Evolutionary conservation across 2,888 invertebrate genomes (phyloP).

Genomic region (Habroteleia sp.): DNA sequence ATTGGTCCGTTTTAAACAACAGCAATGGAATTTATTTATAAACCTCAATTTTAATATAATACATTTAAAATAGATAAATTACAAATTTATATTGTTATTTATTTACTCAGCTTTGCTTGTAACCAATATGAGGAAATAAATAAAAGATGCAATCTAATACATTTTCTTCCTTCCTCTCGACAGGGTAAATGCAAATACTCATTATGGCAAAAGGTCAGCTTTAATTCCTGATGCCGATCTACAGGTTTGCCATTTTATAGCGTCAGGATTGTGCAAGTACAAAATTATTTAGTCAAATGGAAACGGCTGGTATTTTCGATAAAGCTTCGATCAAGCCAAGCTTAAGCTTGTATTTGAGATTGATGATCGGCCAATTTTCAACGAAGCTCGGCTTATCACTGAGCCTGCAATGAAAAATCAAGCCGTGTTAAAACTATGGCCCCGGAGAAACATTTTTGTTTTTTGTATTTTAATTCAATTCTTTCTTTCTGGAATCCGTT

Average conservation of each 20-base stretch:
- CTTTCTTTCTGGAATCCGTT: too few species aligned
- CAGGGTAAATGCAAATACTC: too few species aligned
- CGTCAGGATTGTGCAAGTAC: conserved; percentile 21
- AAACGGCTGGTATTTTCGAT: conserved; percentile 33
- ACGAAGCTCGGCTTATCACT: conserved; percentile 52
- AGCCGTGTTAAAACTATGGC: conserved; percentile 31
- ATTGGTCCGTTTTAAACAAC: too few species aligned
- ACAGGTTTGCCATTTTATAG: conserved; percentile 7
- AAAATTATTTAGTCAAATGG: conserved; percentile 46
- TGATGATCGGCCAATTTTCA: conserved; percentile 54
- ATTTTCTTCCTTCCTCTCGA: too few species aligned
- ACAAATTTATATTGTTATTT: too few species aligned
- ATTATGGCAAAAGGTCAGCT: neutral
- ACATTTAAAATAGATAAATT: too few species aligned
- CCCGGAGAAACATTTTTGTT: conserved; percentile 15
- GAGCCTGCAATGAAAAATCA: conserved; percentile 54
- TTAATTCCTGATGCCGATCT: neutral
- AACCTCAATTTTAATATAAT: too few species aligned
- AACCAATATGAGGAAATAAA: too few species aligned
- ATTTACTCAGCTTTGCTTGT: too few species aligned
- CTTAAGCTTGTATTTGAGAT: conserved; percentile 49
- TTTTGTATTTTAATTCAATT: conserved; percentile 11
- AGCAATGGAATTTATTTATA: too few species aligned
- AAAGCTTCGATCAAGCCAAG: conserved; percentile 43
- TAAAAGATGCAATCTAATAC: too few species aligned